phyloP scores from a whole-genome alignment of 2,797 vertebrate species.

The Helarctos malayanus region DNA sequence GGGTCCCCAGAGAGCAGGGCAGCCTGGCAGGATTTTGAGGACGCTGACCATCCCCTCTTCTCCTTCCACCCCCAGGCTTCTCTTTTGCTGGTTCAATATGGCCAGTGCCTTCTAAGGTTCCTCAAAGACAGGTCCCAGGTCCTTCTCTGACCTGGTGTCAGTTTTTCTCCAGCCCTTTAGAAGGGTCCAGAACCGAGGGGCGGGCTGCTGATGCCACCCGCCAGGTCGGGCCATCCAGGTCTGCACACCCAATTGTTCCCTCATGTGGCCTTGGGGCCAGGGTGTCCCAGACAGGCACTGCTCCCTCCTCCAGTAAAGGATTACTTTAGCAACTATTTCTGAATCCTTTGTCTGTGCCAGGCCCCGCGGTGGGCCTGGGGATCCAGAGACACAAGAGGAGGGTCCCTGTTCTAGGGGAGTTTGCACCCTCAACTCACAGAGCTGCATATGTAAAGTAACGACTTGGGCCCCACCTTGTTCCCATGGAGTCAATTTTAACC shows the following conservation, averaged over 20 bases:
- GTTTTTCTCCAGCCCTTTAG: background rate
- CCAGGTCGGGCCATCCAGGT: background rate
- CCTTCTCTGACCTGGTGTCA: background rate
- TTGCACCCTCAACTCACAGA: background rate
- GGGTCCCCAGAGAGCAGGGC: background rate
- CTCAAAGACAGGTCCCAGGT: background rate
- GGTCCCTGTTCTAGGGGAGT: background rate
- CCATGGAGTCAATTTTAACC: background rate
- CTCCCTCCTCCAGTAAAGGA: background rate
- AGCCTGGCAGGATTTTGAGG: background rate
- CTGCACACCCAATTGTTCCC: background rate
- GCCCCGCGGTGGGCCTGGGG: background rate
- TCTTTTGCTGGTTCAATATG: background rate
- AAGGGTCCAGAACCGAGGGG: background rate
- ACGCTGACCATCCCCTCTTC: background rate
- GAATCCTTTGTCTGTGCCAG: background rate
- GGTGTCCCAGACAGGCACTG: background rate
- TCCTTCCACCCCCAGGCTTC: background rate
- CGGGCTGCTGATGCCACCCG: background rate
- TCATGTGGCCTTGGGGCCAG: background rate
- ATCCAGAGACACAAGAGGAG: background rate
- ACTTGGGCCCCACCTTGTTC: background rate
- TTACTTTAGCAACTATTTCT: background rate
- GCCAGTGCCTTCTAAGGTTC: background rate
- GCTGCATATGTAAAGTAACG: rapidly evolving